These are phyloP conservation scores for Lysandra bellargus DNA, from an alignment of 2,888 invertebrate species.

Conservation along the genomic window DNA sequence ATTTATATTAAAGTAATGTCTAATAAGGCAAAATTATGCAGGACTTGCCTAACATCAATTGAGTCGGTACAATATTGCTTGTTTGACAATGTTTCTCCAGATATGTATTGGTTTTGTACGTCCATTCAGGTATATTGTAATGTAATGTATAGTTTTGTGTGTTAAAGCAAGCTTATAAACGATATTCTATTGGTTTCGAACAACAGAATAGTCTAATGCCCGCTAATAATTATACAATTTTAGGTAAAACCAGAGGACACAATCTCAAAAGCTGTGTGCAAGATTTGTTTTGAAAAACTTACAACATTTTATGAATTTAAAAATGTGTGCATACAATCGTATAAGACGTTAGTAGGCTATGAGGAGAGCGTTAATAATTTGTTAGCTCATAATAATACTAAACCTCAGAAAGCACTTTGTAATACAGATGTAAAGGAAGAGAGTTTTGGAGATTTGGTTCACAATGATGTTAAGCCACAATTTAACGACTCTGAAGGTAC, in stretches of 20 bases:
- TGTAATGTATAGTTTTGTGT: background rate
- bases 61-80: constrained; percentile 58
- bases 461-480: background rate
- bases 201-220: background rate
- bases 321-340: constrained; percentile 62
- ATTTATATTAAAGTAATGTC: background rate
- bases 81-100: constrained; percentile 60
- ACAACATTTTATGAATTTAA: constrained; percentile 63
- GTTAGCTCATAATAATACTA: background rate
- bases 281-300: constrained; percentile 59
- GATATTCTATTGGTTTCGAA: background rate
- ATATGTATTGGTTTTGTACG: constrained; percentile 66
- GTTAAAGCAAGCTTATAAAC: background rate
- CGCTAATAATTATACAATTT: constrained; percentile 37
- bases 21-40: constrained; percentile 54
- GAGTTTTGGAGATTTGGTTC: background rate
- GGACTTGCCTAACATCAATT: constrained; percentile 62
- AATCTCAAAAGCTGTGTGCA: constrained; percentile 64
- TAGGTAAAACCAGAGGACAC: constrained; percentile 58
- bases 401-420: background rate
- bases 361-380: constrained; percentile 21
- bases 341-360: constrained; percentile 51
- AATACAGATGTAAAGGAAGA: background rate
- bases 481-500: background rate
- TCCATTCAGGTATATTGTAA: constrained; percentile 57